These are phyloP conservation scores for Rapana venosa DNA, from an alignment of 2,888 invertebrate genomes.

Conservation along the genomic window DNA sequence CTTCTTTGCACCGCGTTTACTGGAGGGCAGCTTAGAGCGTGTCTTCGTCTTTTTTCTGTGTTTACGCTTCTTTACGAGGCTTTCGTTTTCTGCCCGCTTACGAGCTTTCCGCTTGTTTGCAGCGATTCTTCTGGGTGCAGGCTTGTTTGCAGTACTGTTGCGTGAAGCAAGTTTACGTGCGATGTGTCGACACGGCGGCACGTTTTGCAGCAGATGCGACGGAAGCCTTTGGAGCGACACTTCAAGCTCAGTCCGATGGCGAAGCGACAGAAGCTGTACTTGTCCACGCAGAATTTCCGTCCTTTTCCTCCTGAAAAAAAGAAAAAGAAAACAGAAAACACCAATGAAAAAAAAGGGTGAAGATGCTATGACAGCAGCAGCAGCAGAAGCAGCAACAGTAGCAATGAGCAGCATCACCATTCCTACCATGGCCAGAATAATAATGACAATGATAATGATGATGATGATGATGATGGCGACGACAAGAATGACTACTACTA, in stretches of 20 bases:
- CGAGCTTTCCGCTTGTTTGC: neutral
- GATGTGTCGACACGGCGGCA: conserved; percentile 46
- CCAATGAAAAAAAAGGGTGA: neutral
- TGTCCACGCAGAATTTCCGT: conserved; percentile 48
- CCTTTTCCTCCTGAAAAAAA: conserved; percentile 14
- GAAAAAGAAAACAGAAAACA: neutral
- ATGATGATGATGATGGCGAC: too few relatives aligned
- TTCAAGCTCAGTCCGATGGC: conserved; percentile 43
- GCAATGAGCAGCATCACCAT: neutral
- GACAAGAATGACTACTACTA: too few relatives aligned
- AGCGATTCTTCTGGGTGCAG: neutral
- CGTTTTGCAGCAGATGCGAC: conserved; percentile 54
- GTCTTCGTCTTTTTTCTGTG: neutral
- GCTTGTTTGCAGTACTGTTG: neutral
- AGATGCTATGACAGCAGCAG: neutral
- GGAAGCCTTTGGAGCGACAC: conserved; percentile 52
- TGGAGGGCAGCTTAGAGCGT: neutral
- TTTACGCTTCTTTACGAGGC: neutral
- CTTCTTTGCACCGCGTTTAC: neutral
- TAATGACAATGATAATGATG: too few relatives aligned
- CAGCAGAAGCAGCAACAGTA: neutral
- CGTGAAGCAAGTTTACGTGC: conserved; percentile 26
- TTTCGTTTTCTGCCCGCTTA: neutral
- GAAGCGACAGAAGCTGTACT: conserved; percentile 51
- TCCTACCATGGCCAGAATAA: too few relatives aligned